phyloP scores from a whole-genome alignment of 2,888 invertebrate species.

The Conchocele bisecta region DNA sequence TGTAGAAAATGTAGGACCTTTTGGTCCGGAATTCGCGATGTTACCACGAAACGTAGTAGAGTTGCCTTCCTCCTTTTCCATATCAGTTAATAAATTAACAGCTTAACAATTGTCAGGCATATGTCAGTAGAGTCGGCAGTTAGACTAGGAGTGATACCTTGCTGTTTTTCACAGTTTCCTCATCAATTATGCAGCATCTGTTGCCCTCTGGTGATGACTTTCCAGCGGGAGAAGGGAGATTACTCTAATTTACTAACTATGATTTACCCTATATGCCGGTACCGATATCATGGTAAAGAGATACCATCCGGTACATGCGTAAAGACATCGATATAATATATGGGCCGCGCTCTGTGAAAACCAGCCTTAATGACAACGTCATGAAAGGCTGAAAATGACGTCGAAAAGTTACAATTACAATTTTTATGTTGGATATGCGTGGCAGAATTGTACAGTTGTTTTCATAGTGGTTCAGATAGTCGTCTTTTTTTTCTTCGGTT shows the following conservation, averaged over 20 bases:
- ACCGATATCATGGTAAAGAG: no score
- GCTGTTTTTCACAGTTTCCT: background rate
- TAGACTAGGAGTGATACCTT: background rate
- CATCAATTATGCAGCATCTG: conserved; percentile 33
- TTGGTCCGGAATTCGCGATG: conserved; percentile 58
- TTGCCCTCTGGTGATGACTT: conserved; percentile 39
- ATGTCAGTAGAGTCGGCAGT: background rate
- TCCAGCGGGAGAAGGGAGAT: conserved; percentile 51
- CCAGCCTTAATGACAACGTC: no score
- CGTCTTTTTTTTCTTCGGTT: no score
- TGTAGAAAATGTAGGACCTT: conserved; percentile 70
- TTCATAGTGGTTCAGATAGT: no score
- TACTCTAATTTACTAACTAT: conserved; percentile 37
- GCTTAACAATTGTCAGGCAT: background rate
- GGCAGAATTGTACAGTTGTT: no score
- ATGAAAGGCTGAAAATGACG: no score
- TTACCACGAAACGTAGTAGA: conserved; percentile 67
- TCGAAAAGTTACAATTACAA: no score
- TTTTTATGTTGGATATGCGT: no score
- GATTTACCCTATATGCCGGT: no score
- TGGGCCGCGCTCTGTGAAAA: no score
- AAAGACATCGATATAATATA: no score
- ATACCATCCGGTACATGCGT: no score
- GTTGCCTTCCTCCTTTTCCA: conserved; percentile 71
- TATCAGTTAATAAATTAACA: conserved; percentile 37